Evolutionary conservation across 2,113 vertebrate genomes (phyloP).

Genomic region (Barbus barbus): DNA sequence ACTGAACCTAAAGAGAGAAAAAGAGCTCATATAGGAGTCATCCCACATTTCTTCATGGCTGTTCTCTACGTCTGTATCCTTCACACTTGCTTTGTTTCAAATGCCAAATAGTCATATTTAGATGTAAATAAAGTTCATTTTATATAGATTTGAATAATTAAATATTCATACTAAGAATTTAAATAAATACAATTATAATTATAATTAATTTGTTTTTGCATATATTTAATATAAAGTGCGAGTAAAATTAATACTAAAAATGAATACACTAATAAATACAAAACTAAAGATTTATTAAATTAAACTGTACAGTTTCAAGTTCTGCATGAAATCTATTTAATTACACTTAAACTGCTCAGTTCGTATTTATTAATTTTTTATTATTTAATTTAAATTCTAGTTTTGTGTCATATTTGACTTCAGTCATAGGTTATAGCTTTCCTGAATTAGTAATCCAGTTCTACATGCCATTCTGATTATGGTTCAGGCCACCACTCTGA

Average conservation of each 20-base stretch:
- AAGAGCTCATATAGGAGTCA: constrained; percentile 94
- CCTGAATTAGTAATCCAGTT: constrained; percentile 83
- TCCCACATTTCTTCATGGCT: constrained; percentile 97
- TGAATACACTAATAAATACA: not conserved
- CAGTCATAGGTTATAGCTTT: constrained; percentile 58
- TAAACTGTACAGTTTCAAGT: not conserved
- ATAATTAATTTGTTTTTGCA: too few species aligned
- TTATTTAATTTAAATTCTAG: not conserved
- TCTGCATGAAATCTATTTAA: not conserved
- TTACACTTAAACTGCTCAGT: not conserved
- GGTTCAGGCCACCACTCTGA: constrained; percentile 98
- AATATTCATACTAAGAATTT: not conserved
- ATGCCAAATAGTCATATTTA: not conserved
- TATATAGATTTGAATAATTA: not conserved
- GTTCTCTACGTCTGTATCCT: constrained; percentile 99
- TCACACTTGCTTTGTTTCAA: constrained; percentile 38
- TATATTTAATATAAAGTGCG: not conserved
- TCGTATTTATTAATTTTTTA: not conserved
- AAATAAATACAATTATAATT: not conserved
- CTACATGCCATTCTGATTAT: constrained; percentile 97
- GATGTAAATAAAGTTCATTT: not conserved
- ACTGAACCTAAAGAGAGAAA: constrained; percentile 96
- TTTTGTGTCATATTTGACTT: not conserved
- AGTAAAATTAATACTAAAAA: not conserved
- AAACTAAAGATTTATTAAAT: not conserved